Conservation (phyloP, 2,888 invertebrate species). For the Catocala sponsa region DNA sequence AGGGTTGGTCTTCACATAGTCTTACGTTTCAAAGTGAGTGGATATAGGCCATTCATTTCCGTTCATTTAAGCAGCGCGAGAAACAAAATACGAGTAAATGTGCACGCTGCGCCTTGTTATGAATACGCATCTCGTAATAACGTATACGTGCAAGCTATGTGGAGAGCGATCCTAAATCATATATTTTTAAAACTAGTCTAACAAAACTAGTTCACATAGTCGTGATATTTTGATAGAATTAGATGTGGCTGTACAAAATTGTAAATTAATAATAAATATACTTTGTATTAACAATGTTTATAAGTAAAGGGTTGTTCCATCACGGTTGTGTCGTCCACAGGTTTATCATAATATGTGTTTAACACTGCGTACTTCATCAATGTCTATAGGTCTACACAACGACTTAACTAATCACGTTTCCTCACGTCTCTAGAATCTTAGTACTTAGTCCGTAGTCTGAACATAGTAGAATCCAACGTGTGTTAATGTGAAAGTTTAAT, state of each 20-base stretch:
- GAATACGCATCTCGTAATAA: too few relatives aligned
- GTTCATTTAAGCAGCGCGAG: too few relatives aligned
- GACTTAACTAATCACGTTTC: conserved; percentile 43
- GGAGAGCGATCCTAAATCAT: too few relatives aligned
- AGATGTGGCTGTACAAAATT: background rate
- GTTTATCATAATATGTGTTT: conserved; percentile 41
- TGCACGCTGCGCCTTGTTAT: too few relatives aligned
- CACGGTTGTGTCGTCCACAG: conserved; percentile 38
- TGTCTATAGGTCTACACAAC: conserved; percentile 45
- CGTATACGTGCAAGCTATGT: too few relatives aligned
- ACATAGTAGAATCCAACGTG: conserved; percentile 13
- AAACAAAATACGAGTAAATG: too few relatives aligned
- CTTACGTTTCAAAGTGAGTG: too few relatives aligned
- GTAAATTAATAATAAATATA: background rate
- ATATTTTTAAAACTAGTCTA: too few relatives aligned
- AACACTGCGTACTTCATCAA: conserved; percentile 39
- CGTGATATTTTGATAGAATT: background rate
- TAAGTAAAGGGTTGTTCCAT: conserved; percentile 40
- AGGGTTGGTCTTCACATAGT: too few relatives aligned
- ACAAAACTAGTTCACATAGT: too few relatives aligned
- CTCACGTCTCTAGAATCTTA: conserved; percentile 27
- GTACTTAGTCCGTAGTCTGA: conserved; percentile 42
- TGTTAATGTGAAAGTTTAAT: conserved; percentile 10
- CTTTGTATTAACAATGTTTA: conserved; percentile 26
- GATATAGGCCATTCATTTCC: too few relatives aligned